Evolutionary conservation across 2,797 vertebrate species (phyloP).

Genomic region (Ispidina lecontei): DNA sequence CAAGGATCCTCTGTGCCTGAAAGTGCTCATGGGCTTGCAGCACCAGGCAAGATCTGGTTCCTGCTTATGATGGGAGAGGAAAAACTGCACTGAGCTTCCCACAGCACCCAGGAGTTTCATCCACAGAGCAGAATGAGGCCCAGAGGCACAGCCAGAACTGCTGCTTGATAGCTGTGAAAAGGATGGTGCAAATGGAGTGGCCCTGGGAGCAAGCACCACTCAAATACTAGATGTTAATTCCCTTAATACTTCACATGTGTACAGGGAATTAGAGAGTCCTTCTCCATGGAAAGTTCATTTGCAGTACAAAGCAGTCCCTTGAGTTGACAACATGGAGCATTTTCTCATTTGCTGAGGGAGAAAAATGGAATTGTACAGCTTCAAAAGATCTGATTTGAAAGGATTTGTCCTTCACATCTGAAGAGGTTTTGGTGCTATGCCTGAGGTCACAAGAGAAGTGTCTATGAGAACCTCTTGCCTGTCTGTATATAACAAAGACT

Average conservation of each 20-base stretch:
- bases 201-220: accelerated
- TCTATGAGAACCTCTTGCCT: background rate
- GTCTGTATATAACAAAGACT: background rate
- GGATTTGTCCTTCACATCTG: background rate
- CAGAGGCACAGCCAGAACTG: background rate
- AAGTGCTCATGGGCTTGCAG: background rate
- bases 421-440: background rate
- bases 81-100: background rate
- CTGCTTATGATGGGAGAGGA: accelerated
- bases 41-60: background rate
- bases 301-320: background rate
- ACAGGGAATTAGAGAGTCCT: background rate
- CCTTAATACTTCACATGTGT: background rate
- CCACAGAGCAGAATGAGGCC: background rate
- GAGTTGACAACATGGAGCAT: background rate
- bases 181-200: background rate
- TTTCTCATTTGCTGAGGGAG: background rate
- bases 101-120: background rate
- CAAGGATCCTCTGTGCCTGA: accelerated
- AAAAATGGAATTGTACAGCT: background rate
- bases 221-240: background rate
- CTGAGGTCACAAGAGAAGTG: background rate
- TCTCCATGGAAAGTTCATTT: background rate
- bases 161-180: background rate
- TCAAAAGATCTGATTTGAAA: background rate